Base-by-base conservation (phyloP, 2,888 invertebrate species). In the Scaptomyza tumidula region DNA sequence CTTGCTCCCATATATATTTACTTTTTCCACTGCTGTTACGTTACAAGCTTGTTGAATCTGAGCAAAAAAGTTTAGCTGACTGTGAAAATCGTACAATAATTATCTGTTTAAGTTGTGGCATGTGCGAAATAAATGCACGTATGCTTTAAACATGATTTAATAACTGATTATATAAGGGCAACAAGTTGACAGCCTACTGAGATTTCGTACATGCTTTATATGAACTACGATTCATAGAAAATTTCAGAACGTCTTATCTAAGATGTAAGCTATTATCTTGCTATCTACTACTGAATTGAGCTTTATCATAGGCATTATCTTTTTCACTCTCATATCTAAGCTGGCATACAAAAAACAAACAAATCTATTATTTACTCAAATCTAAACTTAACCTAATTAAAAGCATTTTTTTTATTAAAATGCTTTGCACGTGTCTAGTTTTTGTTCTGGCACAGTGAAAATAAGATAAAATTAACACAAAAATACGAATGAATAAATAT, bases 51-150 rank as follows among this genome's bases (percentile, higher is more conserved):
- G 29, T 29, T 19, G 33, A 61, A 55, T 29, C 55, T 33, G 37
- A 46, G 14, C 37, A 43, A 6, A 27, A 29, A 24, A 14, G 1
- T 71, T 19, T 29, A 54, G 53, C 56, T 70, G 50, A 57, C 65
- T 62, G 41, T 53, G n/a, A 6, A 49, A 56, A 65, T 60, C 33
- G 44, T 37, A 3, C 24, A 54, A 57, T 63, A 68, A 60, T 73
- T 66, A 29, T 31, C 10, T 35, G 9, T 33, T 33, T 41, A 37
- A 58, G 49, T 57, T 54, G 49, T 39, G 54, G 41, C 69, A 58
- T 57, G 35, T 54, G 56, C 52, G n/a, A 44, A 27, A 43, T 54
- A 11, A 27, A 19, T 6, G 27, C 5, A 16, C 0, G 24, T 14
- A 46, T 14, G 14, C 11, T 4, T 16, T 19, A 9, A 6, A 43